Evolutionary conservation across 2,113 vertebrate genomes (phyloP).

Genomic region (Hucho hucho): DNA sequence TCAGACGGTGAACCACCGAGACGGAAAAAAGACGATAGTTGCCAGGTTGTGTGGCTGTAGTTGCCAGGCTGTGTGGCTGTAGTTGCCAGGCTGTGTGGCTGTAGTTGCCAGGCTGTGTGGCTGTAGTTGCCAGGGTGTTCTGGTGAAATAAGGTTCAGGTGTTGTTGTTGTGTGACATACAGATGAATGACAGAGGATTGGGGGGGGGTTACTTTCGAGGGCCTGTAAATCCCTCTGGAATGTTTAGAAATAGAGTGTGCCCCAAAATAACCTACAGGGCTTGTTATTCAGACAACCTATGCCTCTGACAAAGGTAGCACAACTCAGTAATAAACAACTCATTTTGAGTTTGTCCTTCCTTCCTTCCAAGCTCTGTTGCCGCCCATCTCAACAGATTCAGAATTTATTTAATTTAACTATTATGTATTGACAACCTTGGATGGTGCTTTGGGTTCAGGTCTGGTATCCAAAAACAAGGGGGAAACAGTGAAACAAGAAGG

Average conservation of each 20-base stretch:
- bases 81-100: too few relatives aligned
- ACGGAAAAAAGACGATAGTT: slow-evolving; percentile 19
- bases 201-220: slow-evolving; percentile 7
- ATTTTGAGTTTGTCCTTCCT: neutral
- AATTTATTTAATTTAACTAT: too few relatives aligned
- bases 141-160: slow-evolving; percentile 33
- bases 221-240: slow-evolving; percentile 50
- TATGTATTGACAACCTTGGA: too few relatives aligned
- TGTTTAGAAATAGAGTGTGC: slow-evolving; percentile 39
- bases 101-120: too few relatives aligned
- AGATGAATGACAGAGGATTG: neutral
- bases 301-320: slow-evolving; percentile 17
- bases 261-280: slow-evolving; percentile 28
- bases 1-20: slow-evolving; percentile 18
- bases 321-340: neutral
- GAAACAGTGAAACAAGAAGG: slow-evolving; percentile 18
- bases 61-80: too few relatives aligned
- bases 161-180: neutral
- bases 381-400: neutral
- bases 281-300: slow-evolving; percentile 44
- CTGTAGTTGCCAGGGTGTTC: slow-evolving; percentile 24
- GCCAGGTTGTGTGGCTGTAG: too few relatives aligned
- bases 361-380: neutral
- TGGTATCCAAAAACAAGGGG: neutral
- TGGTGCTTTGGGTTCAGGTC: neutral